These are phyloP conservation scores for Drosophila nebulosa DNA, from an alignment of 1,140 invertebrate genomes.

Conservation along the genomic window DNA sequence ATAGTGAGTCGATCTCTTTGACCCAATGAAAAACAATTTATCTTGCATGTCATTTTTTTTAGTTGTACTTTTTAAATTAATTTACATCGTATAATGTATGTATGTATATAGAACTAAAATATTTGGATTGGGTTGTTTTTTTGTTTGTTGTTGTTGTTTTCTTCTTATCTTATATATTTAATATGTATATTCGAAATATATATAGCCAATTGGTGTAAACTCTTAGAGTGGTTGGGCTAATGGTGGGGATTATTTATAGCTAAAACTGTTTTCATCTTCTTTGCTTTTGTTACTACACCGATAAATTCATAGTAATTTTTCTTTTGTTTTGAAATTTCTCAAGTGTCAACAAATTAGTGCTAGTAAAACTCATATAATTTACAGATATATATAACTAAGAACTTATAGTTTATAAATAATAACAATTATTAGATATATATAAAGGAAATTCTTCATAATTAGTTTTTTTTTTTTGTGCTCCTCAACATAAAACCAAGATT, in stretches of 20 bases:
- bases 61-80: conserved; percentile 58
- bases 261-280: conserved; percentile 10
- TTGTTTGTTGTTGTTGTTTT: too few species aligned
- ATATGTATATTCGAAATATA: conserved; percentile 39
- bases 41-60: conserved; percentile 23
- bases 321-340: neutral
- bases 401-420: conserved; percentile 67
- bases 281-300: conserved; percentile 48
- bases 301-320: conserved; percentile 34
- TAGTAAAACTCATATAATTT: conserved; percentile 63
- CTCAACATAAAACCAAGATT: conserved; percentile 39
- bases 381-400: conserved; percentile 65
- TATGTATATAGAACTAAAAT: conserved; percentile 36
- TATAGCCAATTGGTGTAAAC: conserved; percentile 62
- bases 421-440: conserved; percentile 52
- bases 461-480: conserved; percentile 17
- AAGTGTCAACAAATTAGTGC: conserved; percentile 57
- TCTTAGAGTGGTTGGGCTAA: conserved; percentile 16
- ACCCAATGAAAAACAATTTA: conserved; percentile 7
- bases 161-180: conserved; percentile 33
- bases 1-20: neutral
- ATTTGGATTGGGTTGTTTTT: conserved; percentile 26
- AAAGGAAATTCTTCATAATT: conserved; percentile 62
- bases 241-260: conserved; percentile 1
- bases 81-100: conserved; percentile 44